Evolutionary conservation across 1,140 invertebrate genomes (phyloP), one percentile per base, ranked within the genome.

Genomic region (Drosophila micromelanica): DNA sequence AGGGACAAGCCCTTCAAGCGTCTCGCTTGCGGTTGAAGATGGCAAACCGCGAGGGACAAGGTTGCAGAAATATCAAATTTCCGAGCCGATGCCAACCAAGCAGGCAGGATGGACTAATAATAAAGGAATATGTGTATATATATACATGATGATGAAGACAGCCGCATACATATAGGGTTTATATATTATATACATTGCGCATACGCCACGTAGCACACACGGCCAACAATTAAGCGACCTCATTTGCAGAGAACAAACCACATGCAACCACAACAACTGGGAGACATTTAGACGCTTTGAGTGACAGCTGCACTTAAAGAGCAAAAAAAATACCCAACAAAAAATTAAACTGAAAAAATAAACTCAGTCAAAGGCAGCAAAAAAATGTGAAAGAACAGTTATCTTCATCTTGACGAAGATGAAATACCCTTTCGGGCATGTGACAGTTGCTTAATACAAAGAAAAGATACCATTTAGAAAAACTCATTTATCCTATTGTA

Each of bases 301-400:
- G 68, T 87, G 82, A 87, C 84, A 87, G 82, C 82, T 87, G 82
- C 82, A 87, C 76, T 89, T 87, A 89, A 89, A 87, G 76, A 87
- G 79, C 76, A 76, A 64, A 49, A 73, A 63, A 45, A 40, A 37
- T 55, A 78, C 20, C 0, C 20, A 23, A 23, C 20, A 23, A 23
- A 73, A 68, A 61, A 5, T 27, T 27, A 27, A 27, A 6, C 27
- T 27, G 5, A 27, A 27, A 27, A 27, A 27, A 27, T 6, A 35
- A 35, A 35, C 32, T 9, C 32, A 67, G 52, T 20, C 59, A 75
- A 72, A 75, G 20, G 56, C 48, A 57, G 54, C 52, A 72, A 46
- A 69, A 63, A 60, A 49, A 13, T 15, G 12, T 13, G 11, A 46
- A 59, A 23, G 32, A 49, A 69, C 40, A 59, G 55, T 57, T 57